Base-by-base conservation (phyloP, 2,113 vertebrate species). In the Mellivora capensis region DNA sequence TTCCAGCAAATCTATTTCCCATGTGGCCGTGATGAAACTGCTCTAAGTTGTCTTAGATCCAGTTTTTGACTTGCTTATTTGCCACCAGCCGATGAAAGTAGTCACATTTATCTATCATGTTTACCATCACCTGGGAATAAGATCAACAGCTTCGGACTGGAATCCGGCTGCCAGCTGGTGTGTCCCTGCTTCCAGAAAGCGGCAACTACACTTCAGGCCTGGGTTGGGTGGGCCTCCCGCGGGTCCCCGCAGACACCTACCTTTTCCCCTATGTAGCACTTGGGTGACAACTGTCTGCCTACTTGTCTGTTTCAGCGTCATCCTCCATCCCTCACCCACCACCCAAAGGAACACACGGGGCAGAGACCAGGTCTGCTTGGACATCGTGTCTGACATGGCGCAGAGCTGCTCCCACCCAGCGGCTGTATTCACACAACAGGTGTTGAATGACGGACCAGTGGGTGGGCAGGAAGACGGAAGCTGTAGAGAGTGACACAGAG, bases 401-500 rank as follows among this genome's bases (percentile, higher is more conserved):
- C 31, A 6, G 14, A 4, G 64, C 57, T 6, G 47, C 17, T 3
- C 44, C 8, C 37, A 1, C 49, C 8, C 2, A 9, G 29, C 0
- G 4, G 10, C 0, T 0, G 49, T 52, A 11, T 0, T 23, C 87
- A 39, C 37, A 17, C 3, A 14, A 5, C 23, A 0, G 1, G 0
- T 20, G 72, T 1, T 18, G 91, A 62, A 1, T 4, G 44, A 49
- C 6, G 0, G 31, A 23, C 23, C 10, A 7, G 49, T 15, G 49
- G 49, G 49, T 1, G 7, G 44, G 23, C 1, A 69, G n/a, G 31
- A 39, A 27, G 49, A 11, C n/a, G 0, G 0, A 12, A 29, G n/a
- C 0, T 2, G 15, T 3, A 10, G 59, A 54, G 15, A 6, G 1
- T 4, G 2, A 37, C 39, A 4, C 1, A 4, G 14, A 18, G 52